A percentile compares a stretch with the other conserved stretches of the same genome.
Evolutionary conservation across 2,888 invertebrate genomes (phyloP).

Genomic region (Volucella zonaria): DNA sequence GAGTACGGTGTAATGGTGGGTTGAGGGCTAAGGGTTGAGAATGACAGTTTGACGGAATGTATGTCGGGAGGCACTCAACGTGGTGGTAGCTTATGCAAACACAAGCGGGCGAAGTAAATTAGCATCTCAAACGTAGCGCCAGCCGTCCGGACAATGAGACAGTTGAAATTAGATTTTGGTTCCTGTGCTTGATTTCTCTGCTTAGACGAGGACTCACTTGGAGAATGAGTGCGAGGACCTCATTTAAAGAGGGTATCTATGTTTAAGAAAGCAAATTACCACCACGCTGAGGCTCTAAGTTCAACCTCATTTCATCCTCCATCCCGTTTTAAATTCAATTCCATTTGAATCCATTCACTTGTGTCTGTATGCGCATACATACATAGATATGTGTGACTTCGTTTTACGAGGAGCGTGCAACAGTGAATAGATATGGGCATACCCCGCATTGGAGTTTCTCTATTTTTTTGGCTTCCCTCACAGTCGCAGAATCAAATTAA

Average conservation of each 20-base stretch:
- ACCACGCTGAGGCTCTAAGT: conserved; percentile 6
- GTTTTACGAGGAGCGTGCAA: conserved; percentile 27
- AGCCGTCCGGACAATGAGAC: conserved; percentile 44
- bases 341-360: conserved; percentile 56
- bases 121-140: conserved; percentile 51
- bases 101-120: conserved; percentile 48
- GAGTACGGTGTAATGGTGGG: background rate
- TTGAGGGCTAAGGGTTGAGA: no score
- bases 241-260: conserved; percentile 5
- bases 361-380: conserved; percentile 21
- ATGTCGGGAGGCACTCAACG: conserved; percentile 30
- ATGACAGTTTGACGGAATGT: background rate
- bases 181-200: conserved; percentile 45
- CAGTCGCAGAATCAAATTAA: conserved; percentile 49
- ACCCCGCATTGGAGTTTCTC: conserved; percentile 17
- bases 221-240: background rate
- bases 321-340: conserved; percentile 43
- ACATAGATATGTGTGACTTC: no score
- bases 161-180: conserved; percentile 58
- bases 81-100: conserved; percentile 26
- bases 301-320: background rate
- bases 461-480: conserved; percentile 9
- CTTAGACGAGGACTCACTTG: background rate
- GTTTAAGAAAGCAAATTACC: conserved; percentile 52
- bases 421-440: conserved; percentile 19